These are phyloP conservation scores for Caerostris extrusa DNA, from an alignment of 1,140 invertebrate species.

Conservation along the genomic window DNA sequence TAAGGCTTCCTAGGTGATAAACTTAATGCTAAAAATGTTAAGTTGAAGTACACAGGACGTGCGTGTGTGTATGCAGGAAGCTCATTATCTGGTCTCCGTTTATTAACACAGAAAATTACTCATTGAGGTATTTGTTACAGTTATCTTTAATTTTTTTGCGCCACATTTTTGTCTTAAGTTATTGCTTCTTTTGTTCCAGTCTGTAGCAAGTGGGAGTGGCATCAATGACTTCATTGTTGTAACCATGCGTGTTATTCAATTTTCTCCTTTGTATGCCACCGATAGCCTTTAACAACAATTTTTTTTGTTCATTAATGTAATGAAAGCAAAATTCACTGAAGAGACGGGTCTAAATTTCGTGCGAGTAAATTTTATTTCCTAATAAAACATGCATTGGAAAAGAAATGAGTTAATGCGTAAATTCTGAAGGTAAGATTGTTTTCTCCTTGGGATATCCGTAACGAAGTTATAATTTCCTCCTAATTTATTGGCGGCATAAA, in stretches of 20 bases:
- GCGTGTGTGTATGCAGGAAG: slow-evolving; percentile 73
- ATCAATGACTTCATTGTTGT: slow-evolving; percentile 72
- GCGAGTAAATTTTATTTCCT: background rate
- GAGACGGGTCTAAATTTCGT: background rate
- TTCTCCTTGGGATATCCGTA: background rate
- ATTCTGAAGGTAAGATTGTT: background rate
- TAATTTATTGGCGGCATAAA: too few species aligned
- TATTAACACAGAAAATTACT: slow-evolving; percentile 73
- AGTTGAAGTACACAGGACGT: slow-evolving; percentile 72
- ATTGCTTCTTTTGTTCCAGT: slow-evolving; percentile 27
- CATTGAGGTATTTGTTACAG: slow-evolving; percentile 64
- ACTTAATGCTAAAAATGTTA: slow-evolving; percentile 47
- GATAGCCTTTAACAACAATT: slow-evolving; percentile 6
- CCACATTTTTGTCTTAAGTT: slow-evolving; percentile 30
- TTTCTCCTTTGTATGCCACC: slow-evolving; percentile 18
- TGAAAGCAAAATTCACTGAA: background rate
- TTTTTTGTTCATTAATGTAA: background rate
- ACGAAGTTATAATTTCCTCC: background rate
- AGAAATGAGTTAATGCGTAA: background rate
- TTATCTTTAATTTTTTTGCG: slow-evolving; percentile 44
- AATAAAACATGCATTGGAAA: background rate
- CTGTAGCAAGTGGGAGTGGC: slow-evolving; percentile 67
- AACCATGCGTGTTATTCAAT: slow-evolving; percentile 60
- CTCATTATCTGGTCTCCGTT: slow-evolving; percentile 68
- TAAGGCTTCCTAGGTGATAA: background rate